Percentiles rank a stretch among this genome's conserved stretches.
Evolutionary conservation across 37 sponge, comb jelly and placozoan species (phyloP).

Genomic region (Ephydatia muelleri): DNA sequence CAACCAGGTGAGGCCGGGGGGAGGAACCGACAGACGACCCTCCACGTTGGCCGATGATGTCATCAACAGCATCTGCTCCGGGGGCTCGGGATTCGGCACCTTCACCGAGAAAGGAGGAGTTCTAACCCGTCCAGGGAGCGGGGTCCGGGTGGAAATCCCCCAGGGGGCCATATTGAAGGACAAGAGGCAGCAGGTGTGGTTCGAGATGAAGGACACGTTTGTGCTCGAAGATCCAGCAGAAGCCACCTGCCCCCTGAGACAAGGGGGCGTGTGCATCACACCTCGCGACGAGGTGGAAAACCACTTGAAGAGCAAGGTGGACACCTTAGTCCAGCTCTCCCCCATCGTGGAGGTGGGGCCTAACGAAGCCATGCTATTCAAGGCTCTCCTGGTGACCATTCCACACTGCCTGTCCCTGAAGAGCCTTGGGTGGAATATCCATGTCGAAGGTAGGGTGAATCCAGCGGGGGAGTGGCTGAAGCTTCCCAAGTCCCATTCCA

Average conservation of each 20-base stretch:
- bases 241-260: not conserved
- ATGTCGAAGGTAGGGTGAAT: slow-evolving; percentile 21
- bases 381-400: slow-evolving; percentile 53
- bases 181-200: slow-evolving; percentile 66
- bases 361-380: slow-evolving; percentile 18
- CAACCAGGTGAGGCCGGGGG: too few relatives aligned
- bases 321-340: slow-evolving; percentile 29
- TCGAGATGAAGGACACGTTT: slow-evolving; percentile 50
- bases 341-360: slow-evolving; percentile 51
- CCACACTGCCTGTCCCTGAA: slow-evolving; percentile 63
- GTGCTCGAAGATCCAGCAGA: slow-evolving; percentile 8
- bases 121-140: slow-evolving; percentile 45
- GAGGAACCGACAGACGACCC: not conserved
- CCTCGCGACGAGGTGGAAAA: slow-evolving; percentile 1
- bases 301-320: slow-evolving; percentile 8
- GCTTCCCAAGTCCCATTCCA: slow-evolving; percentile 15
- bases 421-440: slow-evolving; percentile 47
- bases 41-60: not conserved
- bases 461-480: slow-evolving; percentile 33
- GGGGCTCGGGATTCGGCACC: slow-evolving; percentile 11
- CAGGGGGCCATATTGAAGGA: slow-evolving; percentile 51
- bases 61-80: not conserved
- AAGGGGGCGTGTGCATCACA: not conserved
- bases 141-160: slow-evolving; percentile 63
- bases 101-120: slow-evolving; percentile 58